Evolutionary conservation across 1,140 invertebrate species (phyloP).

Genomic region (Manduca sexta): DNA sequence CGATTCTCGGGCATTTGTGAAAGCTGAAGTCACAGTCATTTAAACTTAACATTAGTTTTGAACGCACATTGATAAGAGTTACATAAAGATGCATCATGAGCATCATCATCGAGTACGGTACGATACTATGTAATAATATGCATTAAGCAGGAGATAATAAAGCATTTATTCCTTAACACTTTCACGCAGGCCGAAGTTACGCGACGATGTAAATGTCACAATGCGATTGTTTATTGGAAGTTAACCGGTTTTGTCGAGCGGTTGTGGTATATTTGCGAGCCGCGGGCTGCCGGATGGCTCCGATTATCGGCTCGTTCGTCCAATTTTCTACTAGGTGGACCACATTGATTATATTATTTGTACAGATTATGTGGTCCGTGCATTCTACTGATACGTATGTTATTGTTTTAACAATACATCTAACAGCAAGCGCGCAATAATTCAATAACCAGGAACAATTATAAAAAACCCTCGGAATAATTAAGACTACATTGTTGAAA

Average conservation of each 20-base stretch:
- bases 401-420: neutral
- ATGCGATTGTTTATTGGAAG: conserved; percentile 15
- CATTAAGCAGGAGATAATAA: neutral
- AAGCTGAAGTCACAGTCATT: too few relatives aligned
- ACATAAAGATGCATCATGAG: too few relatives aligned
- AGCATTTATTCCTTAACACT: neutral
- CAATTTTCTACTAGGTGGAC: conserved; percentile 29
- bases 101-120: too few relatives aligned
- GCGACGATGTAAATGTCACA: conserved; percentile 6
- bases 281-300: conserved; percentile 30
- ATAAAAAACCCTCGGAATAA: neutral
- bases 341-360: conserved; percentile 19
- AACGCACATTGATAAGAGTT: too few relatives aligned
- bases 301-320: conserved; percentile 38
- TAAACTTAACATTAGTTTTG: too few relatives aligned
- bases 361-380: neutral
- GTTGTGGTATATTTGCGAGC: conserved; percentile 12
- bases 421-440: neutral
- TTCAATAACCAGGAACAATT: neutral
- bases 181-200: neutral
- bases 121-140: too few relatives aligned
- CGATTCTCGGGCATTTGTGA: too few relatives aligned
- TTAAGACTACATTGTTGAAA: neutral
- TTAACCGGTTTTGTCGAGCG: conserved; percentile 32
- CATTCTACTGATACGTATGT: neutral